A percentile compares a stretch with the other conserved stretches of the same genome.
phyloP scores from a whole-genome alignment of 2,888 invertebrate species.

The Masnerella sp. region DNA sequence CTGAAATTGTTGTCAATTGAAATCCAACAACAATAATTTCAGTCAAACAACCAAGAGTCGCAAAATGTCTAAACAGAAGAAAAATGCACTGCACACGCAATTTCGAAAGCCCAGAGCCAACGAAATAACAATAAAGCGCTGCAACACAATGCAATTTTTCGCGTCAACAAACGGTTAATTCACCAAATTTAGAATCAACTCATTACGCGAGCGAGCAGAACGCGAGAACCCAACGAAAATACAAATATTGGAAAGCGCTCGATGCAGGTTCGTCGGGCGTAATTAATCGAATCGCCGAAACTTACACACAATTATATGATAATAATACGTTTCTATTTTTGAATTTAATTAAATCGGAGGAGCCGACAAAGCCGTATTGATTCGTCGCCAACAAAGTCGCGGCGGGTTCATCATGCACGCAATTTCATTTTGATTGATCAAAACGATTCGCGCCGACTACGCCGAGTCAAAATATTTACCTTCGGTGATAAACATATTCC shows the following conservation, averaged over 20 bases:
- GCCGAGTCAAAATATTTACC: conserved; percentile 35
- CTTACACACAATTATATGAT: conserved; percentile 34
- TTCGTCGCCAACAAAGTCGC: conserved; percentile 24
- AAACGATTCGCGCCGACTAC: conserved; percentile 14
- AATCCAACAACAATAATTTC: no score
- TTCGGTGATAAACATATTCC: conserved; percentile 9
- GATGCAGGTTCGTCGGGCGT: conserved; percentile 6
- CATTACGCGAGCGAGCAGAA: background rate
- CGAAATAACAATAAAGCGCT: no score
- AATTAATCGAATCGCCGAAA: conserved; percentile 39
- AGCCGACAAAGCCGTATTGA: conserved; percentile 10
- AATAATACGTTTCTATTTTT: conserved; percentile 38
- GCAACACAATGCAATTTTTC: no score
- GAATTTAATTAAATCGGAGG: conserved; percentile 19
- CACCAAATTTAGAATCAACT: no score
- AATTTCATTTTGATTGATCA: conserved; percentile 48
- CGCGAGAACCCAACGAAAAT: conserved; percentile 10
- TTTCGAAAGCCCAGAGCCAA: no score
- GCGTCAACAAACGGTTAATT: no score
- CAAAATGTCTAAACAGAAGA: no score
- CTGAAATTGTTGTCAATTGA: no score
- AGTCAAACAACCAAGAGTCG: no score
- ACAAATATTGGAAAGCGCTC: conserved; percentile 35
- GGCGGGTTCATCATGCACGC: conserved; percentile 11
- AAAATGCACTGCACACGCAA: no score